A percentile compares a stretch with the other conserved stretches of the same genome.
Conservation (phyloP, 2,888 invertebrate species). For the Ephialtes manifestator region DNA sequence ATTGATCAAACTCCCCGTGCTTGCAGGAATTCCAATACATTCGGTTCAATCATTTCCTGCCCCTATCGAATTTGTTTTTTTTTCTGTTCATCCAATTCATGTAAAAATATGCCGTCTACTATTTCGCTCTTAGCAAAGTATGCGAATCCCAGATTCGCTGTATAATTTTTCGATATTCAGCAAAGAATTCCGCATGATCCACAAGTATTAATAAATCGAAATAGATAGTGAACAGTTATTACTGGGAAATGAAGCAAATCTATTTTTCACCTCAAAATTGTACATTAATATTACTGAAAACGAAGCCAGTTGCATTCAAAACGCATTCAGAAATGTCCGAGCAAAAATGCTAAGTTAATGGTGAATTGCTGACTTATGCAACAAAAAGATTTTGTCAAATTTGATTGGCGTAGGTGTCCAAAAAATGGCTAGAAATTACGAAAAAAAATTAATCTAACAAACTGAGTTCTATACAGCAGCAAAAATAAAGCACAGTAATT, state of each 20-base stretch:
- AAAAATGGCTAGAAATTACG: neutral
- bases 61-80: neutral
- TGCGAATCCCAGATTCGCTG: neutral
- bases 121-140: neutral
- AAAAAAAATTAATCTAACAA: slow-evolving; percentile 2
- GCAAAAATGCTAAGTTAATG: neutral
- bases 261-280: neutral
- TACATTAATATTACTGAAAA: neutral
- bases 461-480: neutral
- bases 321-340: too few species aligned
- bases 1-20: neutral
- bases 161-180: neutral
- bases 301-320: neutral
- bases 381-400: neutral
- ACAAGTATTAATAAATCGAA: neutral
- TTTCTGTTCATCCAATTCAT: neutral
- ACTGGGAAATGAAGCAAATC: neutral
- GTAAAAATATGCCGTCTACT: neutral
- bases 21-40: neutral
- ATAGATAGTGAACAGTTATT: neutral
- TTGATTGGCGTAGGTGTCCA: neutral
- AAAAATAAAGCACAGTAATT: slow-evolving; percentile 7
- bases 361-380: neutral
- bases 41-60: neutral
- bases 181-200: neutral